These are phyloP conservation scores for Takifugu flavidus DNA, from an alignment of 2,113 vertebrate species.

Conservation along the genomic window DNA sequence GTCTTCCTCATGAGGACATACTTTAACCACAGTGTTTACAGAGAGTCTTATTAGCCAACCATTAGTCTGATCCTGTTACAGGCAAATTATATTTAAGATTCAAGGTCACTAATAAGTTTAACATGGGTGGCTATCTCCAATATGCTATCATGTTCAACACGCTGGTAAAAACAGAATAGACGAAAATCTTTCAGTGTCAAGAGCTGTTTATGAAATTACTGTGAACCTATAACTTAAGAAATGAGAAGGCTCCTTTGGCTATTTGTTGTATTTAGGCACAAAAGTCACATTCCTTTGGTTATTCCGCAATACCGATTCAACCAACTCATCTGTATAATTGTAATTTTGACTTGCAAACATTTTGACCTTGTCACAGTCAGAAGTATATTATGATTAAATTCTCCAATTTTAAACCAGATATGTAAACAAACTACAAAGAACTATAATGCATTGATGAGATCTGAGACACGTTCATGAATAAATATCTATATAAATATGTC, in stretches of 20 bases:
- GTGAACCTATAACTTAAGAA: slow-evolving; percentile 29
- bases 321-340: neutral
- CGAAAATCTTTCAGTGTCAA: slow-evolving; percentile 24
- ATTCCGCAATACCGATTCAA: neutral
- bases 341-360: neutral
- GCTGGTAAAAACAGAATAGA: slow-evolving; percentile 23
- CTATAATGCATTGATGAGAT: no score
- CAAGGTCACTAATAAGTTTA: slow-evolving; percentile 40
- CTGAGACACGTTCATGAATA: no score
- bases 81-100: slow-evolving; percentile 30
- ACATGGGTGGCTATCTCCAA: slow-evolving; percentile 36
- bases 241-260: slow-evolving; percentile 14
- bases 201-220: slow-evolving; percentile 44
- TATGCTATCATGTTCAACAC: slow-evolving; percentile 25
- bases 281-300: neutral
- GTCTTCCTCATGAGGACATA: neutral
- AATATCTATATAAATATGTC: no score
- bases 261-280: slow-evolving; percentile 46
- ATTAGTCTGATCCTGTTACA: slow-evolving; percentile 1
- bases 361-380: neutral
- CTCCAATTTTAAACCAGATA: neutral
- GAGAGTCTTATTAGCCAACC: neutral
- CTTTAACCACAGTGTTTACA: neutral
- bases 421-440: neutral
- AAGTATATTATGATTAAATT: neutral